phyloP scores from a whole-genome alignment of 2,888 invertebrate genomes.

The Oithona nana region DNA sequence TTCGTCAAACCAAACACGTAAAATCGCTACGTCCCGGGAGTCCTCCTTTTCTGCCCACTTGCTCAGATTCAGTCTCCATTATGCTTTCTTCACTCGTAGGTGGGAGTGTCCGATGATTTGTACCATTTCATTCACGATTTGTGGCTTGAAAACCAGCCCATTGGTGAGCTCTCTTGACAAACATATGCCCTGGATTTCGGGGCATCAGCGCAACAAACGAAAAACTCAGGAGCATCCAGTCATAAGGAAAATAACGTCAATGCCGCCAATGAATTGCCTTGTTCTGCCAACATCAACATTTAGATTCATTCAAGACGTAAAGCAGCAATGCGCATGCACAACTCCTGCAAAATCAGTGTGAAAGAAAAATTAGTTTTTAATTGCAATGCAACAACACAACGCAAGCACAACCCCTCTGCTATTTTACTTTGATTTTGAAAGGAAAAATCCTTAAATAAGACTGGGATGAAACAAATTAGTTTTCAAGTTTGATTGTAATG shows the following conservation, averaged over 20 bases:
- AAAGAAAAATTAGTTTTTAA: too few species aligned
- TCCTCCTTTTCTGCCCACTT: not conserved
- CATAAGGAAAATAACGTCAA: not conserved
- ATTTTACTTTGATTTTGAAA: too few species aligned
- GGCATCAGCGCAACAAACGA: not conserved
- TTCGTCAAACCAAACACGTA: not conserved
- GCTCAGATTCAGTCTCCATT: not conserved
- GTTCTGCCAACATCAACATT: not conserved
- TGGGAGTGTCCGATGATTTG: slow-evolving; percentile 69
- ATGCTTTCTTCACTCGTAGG: slow-evolving; percentile 27
- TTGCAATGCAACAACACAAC: too few species aligned
- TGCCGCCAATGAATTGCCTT: not conserved
- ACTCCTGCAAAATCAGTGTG: too few species aligned
- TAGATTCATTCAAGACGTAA: too few species aligned
- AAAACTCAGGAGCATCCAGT: too few species aligned
- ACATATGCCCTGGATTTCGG: slow-evolving; percentile 19
- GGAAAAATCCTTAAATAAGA: too few species aligned
- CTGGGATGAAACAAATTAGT: too few species aligned
- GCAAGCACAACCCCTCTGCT: too few species aligned
- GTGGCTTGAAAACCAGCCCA: slow-evolving; percentile 92
- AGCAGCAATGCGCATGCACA: too few species aligned
- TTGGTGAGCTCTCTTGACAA: slow-evolving; percentile 74
- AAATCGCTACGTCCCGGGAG: not conserved
- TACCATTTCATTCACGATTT: slow-evolving; percentile 86
- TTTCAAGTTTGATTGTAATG: too few species aligned